phyloP scores from a whole-genome alignment of 2,113 vertebrate species.

The Ciconia maguari region DNA sequence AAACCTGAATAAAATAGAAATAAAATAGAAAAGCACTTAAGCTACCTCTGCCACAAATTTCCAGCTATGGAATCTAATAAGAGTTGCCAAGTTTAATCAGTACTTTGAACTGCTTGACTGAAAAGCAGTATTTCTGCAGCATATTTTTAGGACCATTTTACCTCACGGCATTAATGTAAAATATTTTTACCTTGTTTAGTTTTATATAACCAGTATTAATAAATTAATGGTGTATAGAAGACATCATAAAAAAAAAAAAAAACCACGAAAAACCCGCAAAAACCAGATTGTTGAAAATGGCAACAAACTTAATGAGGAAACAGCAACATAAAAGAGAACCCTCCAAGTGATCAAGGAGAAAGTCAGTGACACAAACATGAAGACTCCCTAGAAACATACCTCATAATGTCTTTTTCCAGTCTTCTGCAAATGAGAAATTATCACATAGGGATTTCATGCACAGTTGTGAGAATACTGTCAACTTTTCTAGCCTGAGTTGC shows the following conservation, averaged over 20 bases:
- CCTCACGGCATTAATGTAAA: not conserved
- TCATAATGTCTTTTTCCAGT: constrained; percentile 70
- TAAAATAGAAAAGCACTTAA: not conserved
- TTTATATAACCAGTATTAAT: constrained; percentile 25
- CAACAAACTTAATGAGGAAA: constrained; percentile 38
- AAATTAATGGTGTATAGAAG: constrained; percentile 1
- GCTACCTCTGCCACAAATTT: not conserved
- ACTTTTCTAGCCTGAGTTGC: constrained; percentile 64
- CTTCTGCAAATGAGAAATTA: constrained; percentile 68
- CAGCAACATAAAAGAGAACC: constrained; percentile 44
- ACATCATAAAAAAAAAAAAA: not conserved
- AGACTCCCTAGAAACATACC: constrained; percentile 61
- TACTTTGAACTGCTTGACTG: not conserved
- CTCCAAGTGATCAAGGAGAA: constrained; percentile 48
- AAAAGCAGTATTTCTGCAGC: not conserved
- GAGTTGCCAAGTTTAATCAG: not conserved
- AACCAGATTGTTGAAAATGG: not conserved
- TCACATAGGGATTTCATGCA: constrained; percentile 59
- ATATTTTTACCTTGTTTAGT: not conserved
- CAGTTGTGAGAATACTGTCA: constrained; percentile 70
- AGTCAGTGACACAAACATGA: constrained; percentile 39
- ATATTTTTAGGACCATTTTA: not conserved
- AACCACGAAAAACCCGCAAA: not conserved
- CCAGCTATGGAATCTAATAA: not conserved
- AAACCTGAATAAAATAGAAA: not conserved